Base-by-base conservation (phyloP, 2,797 vertebrate genomes). In the Notolepis coatsorum region DNA sequence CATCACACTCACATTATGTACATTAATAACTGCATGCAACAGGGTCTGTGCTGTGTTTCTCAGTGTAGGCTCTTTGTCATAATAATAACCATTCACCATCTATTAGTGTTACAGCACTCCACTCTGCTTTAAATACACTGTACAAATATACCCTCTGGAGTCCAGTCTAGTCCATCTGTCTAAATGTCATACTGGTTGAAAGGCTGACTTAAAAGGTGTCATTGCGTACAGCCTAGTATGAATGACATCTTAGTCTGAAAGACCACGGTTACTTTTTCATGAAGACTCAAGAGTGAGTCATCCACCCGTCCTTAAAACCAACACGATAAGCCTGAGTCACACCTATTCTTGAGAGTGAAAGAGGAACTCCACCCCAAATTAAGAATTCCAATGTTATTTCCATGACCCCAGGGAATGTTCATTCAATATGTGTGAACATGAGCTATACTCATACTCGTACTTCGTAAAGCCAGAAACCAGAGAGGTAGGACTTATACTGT, bases 91-190 rank as follows among this genome's bases (percentile, higher is more conserved):
- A 50, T 49, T 46, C 65, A 42, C n/a, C 12, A 51, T 75, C 59
- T 80, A 53, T 73, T 49, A 43, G 42, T 48, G 75, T 84, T 41
- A 68, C n/a, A 81, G 79, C 77, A 81, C 2, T 61, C 67, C 45
- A 61, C 79, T 1, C 56, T 21, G 72, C 73, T 84, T 73, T 80
- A 89, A 85, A 88, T 85, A 84, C 68, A 20, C 58, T 0, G 23
- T 2, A 0, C 62, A 55, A 27, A 79, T 61, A 75, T 62, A 73
- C 47, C 75, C 47, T 63, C 8, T 39, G 56, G n/a, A n/a, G n/a
- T n/a, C n/a, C n/a, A 57, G 68, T 69, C 64, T 38, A 69, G 48
- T 62, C 64, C 5, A 56, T 62, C 61, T 45, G 27, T 54, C 72
- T n/a, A 23, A 45, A 30, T 23, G 65, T 71, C 68, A 74, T 80